Base-by-base conservation (phyloP, 2,797 vertebrate genomes). In the Halcyon smyrnensis region DNA sequence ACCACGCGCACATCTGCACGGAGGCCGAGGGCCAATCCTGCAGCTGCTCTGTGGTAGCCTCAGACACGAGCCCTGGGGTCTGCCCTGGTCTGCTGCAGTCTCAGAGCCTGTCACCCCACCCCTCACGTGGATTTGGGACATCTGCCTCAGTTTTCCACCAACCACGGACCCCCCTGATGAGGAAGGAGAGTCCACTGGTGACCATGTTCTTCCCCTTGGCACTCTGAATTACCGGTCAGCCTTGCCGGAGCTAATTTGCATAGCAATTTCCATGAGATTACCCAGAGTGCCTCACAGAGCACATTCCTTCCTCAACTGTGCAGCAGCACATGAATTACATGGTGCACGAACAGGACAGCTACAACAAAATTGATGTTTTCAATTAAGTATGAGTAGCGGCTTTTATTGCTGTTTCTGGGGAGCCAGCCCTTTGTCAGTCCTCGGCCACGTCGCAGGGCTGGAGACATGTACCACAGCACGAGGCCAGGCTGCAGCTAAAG, bases 341-440 rank as follows among this genome's bases (percentile, higher is more conserved):
- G 24, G 68, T 45, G 50, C 73, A 75, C 1, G 12, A 73, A 74
- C 65, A 60, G 69, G 74, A 79, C 91, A 81, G 88, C 70, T 79
- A 67, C 90, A 81, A 41, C 36, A 84, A 89, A 96, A 88, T 86
- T 56, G 90, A 85, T 69, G 89, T 77, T 89, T 78, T 75, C 76
- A 96, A 87, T 93, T 78, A 87, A 82, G 77, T 23, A 34, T 27
- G 46, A 94, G 81, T 62, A 94, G 92, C 27, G 15, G 77, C 57
- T 77, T 77, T 75, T 64, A 74, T 60, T 77, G 90, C 87, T 84
- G 16, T 56, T 90, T 83, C 87, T 83, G 92, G 90, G 67, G 90
- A 94, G 71, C 51, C 87, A 82, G 92, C 57, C 69, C 50, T 78
- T 78, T 56, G 74, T 67, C 94, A 90, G 92, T 45, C 89, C 89